Percentiles rank a stretch among this genome's conserved stretches.
Conservation (phyloP, 2,888 invertebrate species). For the Drosophila borborema region DNA sequence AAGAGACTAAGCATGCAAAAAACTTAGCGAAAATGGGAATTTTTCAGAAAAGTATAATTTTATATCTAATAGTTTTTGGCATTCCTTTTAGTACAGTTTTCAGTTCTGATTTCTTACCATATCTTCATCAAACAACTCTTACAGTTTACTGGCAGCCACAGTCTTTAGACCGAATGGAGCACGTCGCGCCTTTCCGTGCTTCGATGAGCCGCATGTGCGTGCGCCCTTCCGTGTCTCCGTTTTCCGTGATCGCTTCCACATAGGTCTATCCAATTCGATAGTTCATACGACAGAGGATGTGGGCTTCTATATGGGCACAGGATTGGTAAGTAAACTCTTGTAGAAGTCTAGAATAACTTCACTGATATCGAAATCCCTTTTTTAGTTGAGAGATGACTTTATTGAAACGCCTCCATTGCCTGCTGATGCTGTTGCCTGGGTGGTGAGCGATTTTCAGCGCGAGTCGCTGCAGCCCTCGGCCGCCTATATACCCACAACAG, state of each 20-base stretch:
- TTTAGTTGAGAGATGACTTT: slow-evolving; percentile 90
- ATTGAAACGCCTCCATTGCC: slow-evolving; percentile 85
- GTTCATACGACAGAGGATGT: slow-evolving; percentile 90
- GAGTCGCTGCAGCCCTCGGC: slow-evolving; percentile 84
- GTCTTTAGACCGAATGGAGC: slow-evolving; percentile 92
- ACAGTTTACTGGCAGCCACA: slow-evolving; percentile 90
- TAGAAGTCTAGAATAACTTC: not conserved
- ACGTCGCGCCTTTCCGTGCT: slow-evolving; percentile 92
- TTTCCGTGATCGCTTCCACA: slow-evolving; percentile 91
- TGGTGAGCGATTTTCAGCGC: slow-evolving; percentile 85
- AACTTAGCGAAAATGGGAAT: not conserved
- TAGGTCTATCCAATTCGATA: slow-evolving; percentile 91
- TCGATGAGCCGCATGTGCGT: slow-evolving; percentile 92
- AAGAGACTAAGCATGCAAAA: not conserved
- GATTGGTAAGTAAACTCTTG: slow-evolving; percentile 88
- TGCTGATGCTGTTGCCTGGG: slow-evolving; percentile 85
- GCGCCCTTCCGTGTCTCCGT: slow-evolving; percentile 92
- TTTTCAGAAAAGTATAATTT: not conserved
- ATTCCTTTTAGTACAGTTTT: not conserved
- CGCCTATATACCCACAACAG: slow-evolving; percentile 82
- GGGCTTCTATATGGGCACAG: slow-evolving; percentile 92
- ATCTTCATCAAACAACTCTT: not conserved
- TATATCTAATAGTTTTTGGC: not conserved
- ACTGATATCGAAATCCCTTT: not conserved
- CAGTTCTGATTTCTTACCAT: not conserved